phyloP scores from a whole-genome alignment of 2,888 invertebrate genomes.

The Dioctria rufipes region DNA sequence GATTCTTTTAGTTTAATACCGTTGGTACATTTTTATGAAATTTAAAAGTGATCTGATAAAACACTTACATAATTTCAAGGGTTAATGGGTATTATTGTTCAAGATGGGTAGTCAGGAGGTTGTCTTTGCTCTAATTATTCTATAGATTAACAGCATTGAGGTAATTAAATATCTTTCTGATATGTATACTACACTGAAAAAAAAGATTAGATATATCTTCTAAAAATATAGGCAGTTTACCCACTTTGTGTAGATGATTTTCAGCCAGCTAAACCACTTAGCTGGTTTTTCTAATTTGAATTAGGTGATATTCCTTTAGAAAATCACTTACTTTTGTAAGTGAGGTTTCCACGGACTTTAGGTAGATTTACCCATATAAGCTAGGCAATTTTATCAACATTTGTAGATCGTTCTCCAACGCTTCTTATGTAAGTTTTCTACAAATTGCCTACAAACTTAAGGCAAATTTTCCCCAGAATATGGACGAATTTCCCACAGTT shows the following conservation, averaged over 20 bases:
- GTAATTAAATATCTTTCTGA: too few relatives aligned
- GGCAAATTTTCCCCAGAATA: not conserved
- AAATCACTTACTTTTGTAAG: not conserved
- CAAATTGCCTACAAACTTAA: not conserved
- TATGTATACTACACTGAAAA: not conserved
- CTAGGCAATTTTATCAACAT: not conserved
- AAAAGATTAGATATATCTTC: slow-evolving; percentile 15
- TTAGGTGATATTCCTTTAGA: not conserved
- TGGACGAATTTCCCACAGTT: not conserved
- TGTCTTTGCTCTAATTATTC: too few relatives aligned
- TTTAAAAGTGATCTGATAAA: too few relatives aligned
- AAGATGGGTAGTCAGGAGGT: too few relatives aligned
- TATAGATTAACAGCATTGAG: too few relatives aligned
- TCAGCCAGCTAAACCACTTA: slow-evolving; percentile 9
- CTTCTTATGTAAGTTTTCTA: not conserved
- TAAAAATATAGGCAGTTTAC: not conserved
- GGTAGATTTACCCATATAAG: not conserved
- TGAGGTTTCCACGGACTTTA: not conserved
- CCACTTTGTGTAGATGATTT: slow-evolving; percentile 11
- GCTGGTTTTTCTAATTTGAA: not conserved
- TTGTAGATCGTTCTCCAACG: not conserved
- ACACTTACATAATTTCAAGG: too few relatives aligned
- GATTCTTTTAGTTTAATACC: too few relatives aligned
- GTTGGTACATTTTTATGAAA: too few relatives aligned
- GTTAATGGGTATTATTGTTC: too few relatives aligned